These are phyloP conservation scores for Danio choprae DNA, from an alignment of 2,797 vertebrate species.

Conservation along the genomic window DNA sequence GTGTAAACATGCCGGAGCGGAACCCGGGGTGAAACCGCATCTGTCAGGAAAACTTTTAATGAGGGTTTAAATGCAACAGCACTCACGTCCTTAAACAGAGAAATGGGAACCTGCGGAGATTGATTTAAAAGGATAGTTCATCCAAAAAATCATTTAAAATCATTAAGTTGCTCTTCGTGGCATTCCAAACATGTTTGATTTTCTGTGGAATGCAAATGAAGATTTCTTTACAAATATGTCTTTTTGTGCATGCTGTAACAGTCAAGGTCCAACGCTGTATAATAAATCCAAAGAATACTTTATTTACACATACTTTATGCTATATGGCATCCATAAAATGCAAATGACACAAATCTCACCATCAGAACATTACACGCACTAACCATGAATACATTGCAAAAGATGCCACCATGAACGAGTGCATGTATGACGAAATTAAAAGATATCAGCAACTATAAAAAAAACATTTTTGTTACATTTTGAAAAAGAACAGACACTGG, in stretches of 20 bases:
- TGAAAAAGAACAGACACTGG: too few relatives aligned
- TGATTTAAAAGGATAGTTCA: conserved; percentile 40
- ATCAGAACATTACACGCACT: too few relatives aligned
- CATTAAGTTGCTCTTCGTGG: neutral
- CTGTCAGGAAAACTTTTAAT: conserved; percentile 58
- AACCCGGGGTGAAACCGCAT: conserved; percentile 53
- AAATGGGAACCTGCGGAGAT: conserved; percentile 8
- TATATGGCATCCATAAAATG: too few relatives aligned
- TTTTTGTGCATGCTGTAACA: neutral
- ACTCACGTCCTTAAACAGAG: conserved; percentile 39
- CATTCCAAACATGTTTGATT: neutral
- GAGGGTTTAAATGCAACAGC: conserved; percentile 50
- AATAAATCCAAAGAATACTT: too few relatives aligned
- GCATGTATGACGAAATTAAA: too few relatives aligned
- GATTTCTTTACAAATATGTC: neutral
- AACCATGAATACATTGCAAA: too few relatives aligned
- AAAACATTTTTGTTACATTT: too few relatives aligned
- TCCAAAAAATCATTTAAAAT: neutral
- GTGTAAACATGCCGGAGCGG: conserved; percentile 54
- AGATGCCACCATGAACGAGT: too few relatives aligned
- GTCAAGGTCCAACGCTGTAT: neutral
- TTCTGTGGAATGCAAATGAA: neutral
- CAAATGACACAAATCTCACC: too few relatives aligned
- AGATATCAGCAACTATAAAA: too few relatives aligned
- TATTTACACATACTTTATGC: too few relatives aligned